Evolutionary conservation across 1,140 invertebrate species (phyloP).

Genomic region (Scylla paramamosain): DNA sequence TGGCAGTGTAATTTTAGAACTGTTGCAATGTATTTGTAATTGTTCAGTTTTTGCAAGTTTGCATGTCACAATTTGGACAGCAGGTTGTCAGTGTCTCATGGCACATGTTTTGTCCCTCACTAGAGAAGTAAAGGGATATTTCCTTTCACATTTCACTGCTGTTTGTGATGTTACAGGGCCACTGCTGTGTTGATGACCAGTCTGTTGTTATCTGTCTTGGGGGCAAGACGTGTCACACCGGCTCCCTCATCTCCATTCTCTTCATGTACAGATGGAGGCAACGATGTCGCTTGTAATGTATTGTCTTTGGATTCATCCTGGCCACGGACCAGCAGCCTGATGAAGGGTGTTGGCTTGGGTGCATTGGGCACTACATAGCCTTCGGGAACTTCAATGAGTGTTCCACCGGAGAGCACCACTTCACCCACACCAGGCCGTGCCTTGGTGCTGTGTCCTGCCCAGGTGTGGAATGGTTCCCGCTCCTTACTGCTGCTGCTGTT

Average conservation of each 20-base stretch:
- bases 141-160: background rate
- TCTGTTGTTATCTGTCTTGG: background rate
- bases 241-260: no score
- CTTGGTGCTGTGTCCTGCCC: background rate
- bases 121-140: no score
- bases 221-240: background rate
- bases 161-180: background rate
- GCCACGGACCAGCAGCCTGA: constrained; percentile 46
- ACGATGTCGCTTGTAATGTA: background rate
- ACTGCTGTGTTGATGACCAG: background rate
- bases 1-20: no score
- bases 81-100: no score
- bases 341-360: constrained; percentile 51
- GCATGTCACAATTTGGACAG: no score
- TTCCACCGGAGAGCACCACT: constrained; percentile 62
- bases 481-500: background rate
- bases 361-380: constrained; percentile 59
- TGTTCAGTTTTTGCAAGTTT: no score
- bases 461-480: constrained; percentile 10
- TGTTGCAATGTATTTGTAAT: no score
- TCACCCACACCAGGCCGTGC: constrained; percentile 53
- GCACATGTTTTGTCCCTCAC: no score
- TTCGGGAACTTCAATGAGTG: constrained; percentile 65
- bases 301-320: constrained; percentile 1
- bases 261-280: background rate